Evolutionary conservation across 2,888 invertebrate genomes (phyloP).

Genomic region (Monochamus alternatus): DNA sequence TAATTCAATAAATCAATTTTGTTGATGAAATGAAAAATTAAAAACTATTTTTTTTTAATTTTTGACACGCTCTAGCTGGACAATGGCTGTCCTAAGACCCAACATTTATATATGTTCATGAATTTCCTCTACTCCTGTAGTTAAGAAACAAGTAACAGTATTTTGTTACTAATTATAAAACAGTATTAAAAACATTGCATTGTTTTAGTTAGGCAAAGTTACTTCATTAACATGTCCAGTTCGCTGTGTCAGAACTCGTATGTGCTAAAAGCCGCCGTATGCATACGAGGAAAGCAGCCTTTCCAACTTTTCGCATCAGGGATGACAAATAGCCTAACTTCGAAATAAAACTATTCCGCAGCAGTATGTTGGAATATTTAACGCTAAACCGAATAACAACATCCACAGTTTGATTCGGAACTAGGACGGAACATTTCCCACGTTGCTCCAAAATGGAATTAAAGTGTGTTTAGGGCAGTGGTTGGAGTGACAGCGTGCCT

Average conservation of each 20-base stretch:
- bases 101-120: no score
- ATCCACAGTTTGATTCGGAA: slow-evolving; percentile 20
- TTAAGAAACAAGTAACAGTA: no score
- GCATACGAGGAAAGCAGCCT: neutral
- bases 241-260: neutral
- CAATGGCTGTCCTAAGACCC: no score
- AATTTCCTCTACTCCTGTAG: no score
- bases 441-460: slow-evolving; percentile 53
- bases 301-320: neutral
- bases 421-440: slow-evolving; percentile 27
- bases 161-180: no score
- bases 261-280: neutral
- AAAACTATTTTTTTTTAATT: no score
- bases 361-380: slow-evolving; percentile 1
- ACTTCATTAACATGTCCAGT: neutral
- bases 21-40: no score
- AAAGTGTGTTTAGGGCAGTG: slow-evolving; percentile 59
- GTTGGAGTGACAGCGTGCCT: slow-evolving; percentile 60
- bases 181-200: no score
- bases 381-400: slow-evolving; percentile 9
- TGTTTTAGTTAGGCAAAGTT: no score
- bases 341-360: slow-evolving; percentile 1
- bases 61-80: no score
- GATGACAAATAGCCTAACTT: neutral
- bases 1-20: no score